These are phyloP conservation scores for Lucilia cuprina DNA, from an alignment of 1,140 invertebrate genomes.

Conservation along the genomic window DNA sequence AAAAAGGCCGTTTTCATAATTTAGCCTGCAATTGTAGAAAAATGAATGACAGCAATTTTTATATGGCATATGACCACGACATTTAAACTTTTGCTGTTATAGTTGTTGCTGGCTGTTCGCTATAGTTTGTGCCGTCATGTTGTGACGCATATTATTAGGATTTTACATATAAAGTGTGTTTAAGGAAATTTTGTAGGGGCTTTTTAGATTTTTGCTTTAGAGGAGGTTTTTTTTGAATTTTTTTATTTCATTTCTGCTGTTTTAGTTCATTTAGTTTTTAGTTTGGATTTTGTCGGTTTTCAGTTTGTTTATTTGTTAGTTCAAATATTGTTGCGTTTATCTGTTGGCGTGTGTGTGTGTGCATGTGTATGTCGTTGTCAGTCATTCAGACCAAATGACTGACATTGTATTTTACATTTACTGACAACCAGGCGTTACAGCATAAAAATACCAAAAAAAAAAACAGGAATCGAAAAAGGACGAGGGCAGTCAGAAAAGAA, in stretches of 20 bases:
- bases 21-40: background rate
- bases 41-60: slow-evolving; percentile 17
- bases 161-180: background rate
- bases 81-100: background rate
- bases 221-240: background rate
- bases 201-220: background rate
- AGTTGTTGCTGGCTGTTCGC: background rate
- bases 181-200: background rate
- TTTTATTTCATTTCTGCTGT: background rate
- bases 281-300: background rate
- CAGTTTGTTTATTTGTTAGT: background rate
- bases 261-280: background rate
- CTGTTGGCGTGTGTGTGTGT: background rate
- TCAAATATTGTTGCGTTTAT: too few species aligned
- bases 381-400: background rate
- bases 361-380: background rate
- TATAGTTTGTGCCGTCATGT: too few species aligned
- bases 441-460: slow-evolving; percentile 26
- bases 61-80: slow-evolving; percentile 13
- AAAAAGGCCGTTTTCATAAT: too few species aligned
- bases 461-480: background rate
- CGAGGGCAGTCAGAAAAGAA: background rate
- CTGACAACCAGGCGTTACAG: slow-evolving; percentile 28
- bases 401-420: slow-evolving; percentile 24
- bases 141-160: background rate